A percentile compares a stretch with the other conserved stretches of the same genome.
phyloP scores from a whole-genome alignment of 2,797 vertebrate genomes.

The Spinus pinus region DNA sequence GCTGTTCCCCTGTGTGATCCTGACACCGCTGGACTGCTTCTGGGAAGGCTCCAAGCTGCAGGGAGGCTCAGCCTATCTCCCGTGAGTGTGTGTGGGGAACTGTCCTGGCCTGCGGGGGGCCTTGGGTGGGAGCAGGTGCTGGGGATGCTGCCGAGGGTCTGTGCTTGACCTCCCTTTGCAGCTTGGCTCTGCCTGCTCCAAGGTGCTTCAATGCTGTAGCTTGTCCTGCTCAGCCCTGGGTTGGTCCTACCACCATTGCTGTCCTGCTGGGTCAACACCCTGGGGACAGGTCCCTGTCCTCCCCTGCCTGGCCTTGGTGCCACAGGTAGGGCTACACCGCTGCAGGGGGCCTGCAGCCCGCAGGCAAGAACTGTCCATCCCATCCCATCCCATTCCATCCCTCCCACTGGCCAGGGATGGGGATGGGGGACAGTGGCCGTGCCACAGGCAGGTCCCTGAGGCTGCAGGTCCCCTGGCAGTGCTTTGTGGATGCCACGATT shows the following conservation, averaged over 20 bases:
- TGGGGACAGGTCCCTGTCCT: neutral
- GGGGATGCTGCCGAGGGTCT: neutral
- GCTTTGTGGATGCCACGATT: fast-evolving
- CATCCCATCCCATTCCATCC: neutral
- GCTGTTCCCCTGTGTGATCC: conserved; percentile 97
- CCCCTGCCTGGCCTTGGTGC: fast-evolving
- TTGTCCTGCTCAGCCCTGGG: neutral
- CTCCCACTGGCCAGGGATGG: no score
- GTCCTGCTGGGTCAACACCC: neutral
- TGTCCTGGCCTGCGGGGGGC: neutral
- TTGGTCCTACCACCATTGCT: neutral
- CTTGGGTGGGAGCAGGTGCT: neutral
- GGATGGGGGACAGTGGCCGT: fast-evolving
- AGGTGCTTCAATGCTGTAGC: neutral
- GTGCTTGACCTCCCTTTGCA: neutral
- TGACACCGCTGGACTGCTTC: conserved; percentile 98
- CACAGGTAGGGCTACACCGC: fast-evolving
- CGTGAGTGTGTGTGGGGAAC: conserved; percentile 85
- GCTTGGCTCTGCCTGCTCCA: neutral
- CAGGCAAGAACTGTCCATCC: neutral
- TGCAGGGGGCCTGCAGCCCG: neutral
- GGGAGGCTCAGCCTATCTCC: conserved; percentile 95
- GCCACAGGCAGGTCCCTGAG: neutral
- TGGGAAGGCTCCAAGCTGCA: conserved; percentile 99
- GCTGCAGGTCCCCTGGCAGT: fast-evolving